phyloP scores from a whole-genome alignment of 2,113 vertebrate species.

The Desmodus rotundus region DNA sequence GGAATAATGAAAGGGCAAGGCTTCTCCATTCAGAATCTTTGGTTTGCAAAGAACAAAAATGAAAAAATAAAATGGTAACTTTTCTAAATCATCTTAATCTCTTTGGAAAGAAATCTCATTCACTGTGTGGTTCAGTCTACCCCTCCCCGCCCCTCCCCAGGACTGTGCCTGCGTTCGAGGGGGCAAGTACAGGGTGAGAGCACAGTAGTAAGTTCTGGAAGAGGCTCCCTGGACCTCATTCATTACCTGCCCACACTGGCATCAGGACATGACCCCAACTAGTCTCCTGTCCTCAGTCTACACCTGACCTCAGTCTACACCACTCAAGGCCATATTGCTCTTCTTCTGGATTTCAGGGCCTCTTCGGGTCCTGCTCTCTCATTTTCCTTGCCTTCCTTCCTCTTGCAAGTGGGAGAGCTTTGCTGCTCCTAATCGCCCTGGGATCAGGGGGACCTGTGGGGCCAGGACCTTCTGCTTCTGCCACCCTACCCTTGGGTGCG shows the following conservation, averaged over 20 bases:
- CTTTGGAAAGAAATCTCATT: neutral
- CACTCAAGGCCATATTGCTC: accelerated
- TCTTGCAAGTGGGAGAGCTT: neutral
- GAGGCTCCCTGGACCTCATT: neutral
- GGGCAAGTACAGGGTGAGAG: accelerated
- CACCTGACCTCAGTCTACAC: neutral
- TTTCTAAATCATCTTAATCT: neutral
- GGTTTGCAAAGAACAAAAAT: neutral
- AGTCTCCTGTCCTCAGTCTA: neutral
- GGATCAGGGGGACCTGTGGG: too few species aligned
- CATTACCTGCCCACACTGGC: neutral
- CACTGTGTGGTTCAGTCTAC: too few species aligned
- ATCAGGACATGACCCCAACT: accelerated
- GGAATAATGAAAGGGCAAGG: neutral
- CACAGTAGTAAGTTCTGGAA: neutral
- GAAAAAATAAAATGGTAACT: neutral
- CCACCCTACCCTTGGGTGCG: neutral
- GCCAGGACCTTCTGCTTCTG: neutral
- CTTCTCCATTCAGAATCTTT: neutral
- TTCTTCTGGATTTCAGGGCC: neutral
- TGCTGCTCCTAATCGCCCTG: neutral
- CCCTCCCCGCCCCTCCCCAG: neutral
- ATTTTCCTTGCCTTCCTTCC: neutral
- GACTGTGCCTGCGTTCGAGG: neutral
- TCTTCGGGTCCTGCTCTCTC: neutral